phyloP scores from a whole-genome alignment of 2,797 vertebrate genomes.

The Propithecus perrieri region DNA sequence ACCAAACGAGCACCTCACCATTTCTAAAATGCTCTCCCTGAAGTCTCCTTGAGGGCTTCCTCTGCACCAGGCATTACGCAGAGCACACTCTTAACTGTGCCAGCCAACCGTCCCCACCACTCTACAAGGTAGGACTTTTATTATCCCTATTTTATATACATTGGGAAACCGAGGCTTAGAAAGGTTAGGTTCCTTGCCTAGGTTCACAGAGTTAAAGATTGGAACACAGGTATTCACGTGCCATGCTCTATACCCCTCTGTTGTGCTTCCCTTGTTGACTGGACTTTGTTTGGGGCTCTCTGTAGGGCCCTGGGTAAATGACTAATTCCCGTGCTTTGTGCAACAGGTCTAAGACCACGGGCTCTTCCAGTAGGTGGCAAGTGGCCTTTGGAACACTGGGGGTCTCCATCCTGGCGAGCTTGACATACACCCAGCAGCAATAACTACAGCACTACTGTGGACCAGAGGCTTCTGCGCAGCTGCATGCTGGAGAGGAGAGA shows the following conservation, averaged over 20 bases:
- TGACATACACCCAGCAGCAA: neutral
- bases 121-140: neutral
- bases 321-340: neutral
- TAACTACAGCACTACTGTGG: neutral
- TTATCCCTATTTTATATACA: neutral
- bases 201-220: neutral
- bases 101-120: neutral
- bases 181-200: neutral
- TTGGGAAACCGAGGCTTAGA: neutral
- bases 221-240: neutral
- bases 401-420: neutral
- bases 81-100: neutral
- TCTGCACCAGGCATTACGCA: rapidly evolving
- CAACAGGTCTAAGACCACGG: neutral
- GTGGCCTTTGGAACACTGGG: neutral
- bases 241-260: rapidly evolving
- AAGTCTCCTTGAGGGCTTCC: neutral
- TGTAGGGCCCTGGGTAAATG: neutral
- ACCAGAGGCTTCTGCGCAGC: neutral
- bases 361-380: neutral
- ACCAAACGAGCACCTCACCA: neutral
- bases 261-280: neutral
- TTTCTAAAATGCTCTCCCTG: neutral
- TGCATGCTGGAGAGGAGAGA: rapidly evolving
- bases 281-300: neutral